Evolutionary conservation across 2,113 vertebrate genomes (phyloP).

Genomic region (Sphaerodactylus townsendi): DNA sequence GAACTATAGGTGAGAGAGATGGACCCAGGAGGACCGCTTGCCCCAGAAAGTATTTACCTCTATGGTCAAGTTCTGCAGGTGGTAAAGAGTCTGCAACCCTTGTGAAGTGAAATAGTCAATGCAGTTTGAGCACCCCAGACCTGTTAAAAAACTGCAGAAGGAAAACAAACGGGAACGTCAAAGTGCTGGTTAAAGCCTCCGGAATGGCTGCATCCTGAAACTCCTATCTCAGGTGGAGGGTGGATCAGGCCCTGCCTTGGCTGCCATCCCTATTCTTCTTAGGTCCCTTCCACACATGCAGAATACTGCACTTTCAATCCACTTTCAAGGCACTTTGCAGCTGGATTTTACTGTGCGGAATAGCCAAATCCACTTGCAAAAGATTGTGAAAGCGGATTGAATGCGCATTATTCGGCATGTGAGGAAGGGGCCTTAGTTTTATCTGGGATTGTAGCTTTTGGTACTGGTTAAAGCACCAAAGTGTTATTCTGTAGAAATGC

Average conservation of each 20-base stretch:
- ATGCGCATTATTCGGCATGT: too few relatives aligned
- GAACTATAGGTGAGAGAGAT: constrained; percentile 19
- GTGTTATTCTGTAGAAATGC: too few relatives aligned
- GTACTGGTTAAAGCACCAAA: too few relatives aligned
- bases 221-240: fast-evolving
- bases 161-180: constrained; percentile 59
- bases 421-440: too few relatives aligned
- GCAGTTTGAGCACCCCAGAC: constrained; percentile 97
- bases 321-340: too few relatives aligned
- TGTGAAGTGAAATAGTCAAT: constrained; percentile 98
- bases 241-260: background rate
- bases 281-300: too few relatives aligned
- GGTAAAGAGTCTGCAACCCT: constrained; percentile 95
- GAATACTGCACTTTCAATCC: too few relatives aligned
- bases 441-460: too few relatives aligned
- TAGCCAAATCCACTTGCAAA: too few relatives aligned
- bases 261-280: too few relatives aligned
- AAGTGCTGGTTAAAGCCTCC: constrained; percentile 34
- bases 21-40: constrained; percentile 39
- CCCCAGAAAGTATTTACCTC: constrained; percentile 84
- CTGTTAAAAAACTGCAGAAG: constrained; percentile 95
- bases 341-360: too few relatives aligned
- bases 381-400: too few relatives aligned
- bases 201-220: background rate
- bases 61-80: constrained; percentile 95